These are phyloP conservation scores for Chrysolina oricalcia DNA, from an alignment of 2,888 invertebrate species.

Conservation along the genomic window DNA sequence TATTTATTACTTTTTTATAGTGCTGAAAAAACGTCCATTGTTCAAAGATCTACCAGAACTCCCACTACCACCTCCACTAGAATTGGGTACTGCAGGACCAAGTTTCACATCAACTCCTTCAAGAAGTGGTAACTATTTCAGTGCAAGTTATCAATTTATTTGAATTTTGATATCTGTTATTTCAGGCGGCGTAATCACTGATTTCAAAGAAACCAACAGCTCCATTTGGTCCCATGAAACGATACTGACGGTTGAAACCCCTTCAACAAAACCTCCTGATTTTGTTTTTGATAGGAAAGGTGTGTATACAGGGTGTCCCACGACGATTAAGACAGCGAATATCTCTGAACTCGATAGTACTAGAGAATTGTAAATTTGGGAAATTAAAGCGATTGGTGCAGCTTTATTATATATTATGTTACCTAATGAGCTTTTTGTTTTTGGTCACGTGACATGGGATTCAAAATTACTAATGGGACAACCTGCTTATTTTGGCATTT, in stretches of 20 bases:
- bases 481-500: too few species aligned
- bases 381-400: too few species aligned
- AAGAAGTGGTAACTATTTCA: conserved; percentile 5
- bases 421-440: too few species aligned
- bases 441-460: too few species aligned
- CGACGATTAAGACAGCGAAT: too few species aligned
- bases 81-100: background rate
- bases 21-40: conserved; percentile 12
- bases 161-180: conserved; percentile 16
- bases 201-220: background rate
- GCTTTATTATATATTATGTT: too few species aligned
- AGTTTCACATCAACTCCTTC: conserved; percentile 14
- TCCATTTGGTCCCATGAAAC: background rate
- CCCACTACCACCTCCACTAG: conserved; percentile 13
- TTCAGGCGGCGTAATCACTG: background rate
- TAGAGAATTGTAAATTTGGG: too few species aligned
- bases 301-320: background rate
- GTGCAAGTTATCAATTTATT: background rate
- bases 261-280: background rate
- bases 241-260: background rate
- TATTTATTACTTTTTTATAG: conserved; percentile 18
- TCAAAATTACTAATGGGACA: too few species aligned
- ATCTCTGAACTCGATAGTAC: too few species aligned
- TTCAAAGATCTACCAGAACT: background rate
- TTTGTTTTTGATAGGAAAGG: background rate